A percentile compares a stretch with the other conserved stretches of the same genome.
Conservation (phyloP, 2,113 vertebrate species). For the Platycercus adscitus region DNA sequence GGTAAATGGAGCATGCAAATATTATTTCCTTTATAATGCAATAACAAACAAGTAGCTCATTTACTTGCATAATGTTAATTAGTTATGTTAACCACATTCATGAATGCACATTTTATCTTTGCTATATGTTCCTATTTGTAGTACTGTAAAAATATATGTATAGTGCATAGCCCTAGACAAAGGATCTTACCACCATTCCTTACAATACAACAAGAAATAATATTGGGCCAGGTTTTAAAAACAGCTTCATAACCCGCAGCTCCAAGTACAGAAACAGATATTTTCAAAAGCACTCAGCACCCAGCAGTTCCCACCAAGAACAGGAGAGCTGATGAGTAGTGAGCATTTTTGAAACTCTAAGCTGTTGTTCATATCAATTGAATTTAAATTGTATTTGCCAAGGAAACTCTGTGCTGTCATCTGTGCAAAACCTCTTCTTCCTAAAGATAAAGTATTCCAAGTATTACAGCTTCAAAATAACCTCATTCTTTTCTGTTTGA, state of each 20-base stretch:
- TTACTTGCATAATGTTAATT: slow-evolving; percentile 26
- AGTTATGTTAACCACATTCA: slow-evolving; percentile 27
- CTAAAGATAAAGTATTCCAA: neutral
- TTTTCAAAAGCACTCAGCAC: neutral
- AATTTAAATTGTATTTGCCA: neutral
- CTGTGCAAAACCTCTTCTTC: neutral
- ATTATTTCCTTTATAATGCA: slow-evolving; percentile 29
- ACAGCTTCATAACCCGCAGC: neutral
- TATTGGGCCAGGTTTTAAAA: neutral
- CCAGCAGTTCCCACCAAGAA: neutral
- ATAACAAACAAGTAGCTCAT: slow-evolving; percentile 24
- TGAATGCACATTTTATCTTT: slow-evolving; percentile 15
- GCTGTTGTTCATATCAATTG: neutral
- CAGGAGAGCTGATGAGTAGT: neutral
- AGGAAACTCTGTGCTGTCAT: neutral
- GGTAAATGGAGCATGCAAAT: neutral
- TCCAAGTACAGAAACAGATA: neutral
- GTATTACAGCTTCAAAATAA: neutral
- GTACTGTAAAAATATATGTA: neutral
- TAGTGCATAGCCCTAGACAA: neutral
- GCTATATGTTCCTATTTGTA: neutral
- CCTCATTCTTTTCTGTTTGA: neutral
- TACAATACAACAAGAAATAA: neutral
- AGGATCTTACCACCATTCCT: neutral
- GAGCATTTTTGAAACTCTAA: neutral